Evolutionary conservation across 2,797 vertebrate species (phyloP).

Genomic region (Ptychobarbus kaznakovi): DNA sequence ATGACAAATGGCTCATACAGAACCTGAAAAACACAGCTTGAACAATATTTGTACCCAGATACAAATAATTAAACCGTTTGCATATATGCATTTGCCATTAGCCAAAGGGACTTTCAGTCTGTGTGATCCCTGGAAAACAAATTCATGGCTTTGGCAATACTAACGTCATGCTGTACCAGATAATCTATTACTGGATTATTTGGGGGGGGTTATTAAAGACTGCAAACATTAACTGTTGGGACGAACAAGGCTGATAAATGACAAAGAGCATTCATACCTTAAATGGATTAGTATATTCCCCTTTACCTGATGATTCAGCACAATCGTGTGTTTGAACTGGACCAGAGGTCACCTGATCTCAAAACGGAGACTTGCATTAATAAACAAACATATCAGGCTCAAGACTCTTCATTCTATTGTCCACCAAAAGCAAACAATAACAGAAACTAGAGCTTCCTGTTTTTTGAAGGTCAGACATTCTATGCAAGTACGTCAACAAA

Average conservation of each 20-base stretch:
- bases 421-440: slow-evolving; percentile 55
- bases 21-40: background rate
- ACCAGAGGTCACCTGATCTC: background rate
- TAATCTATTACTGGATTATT: background rate
- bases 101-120: background rate
- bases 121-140: background rate
- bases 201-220: background rate
- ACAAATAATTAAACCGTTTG: background rate
- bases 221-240: background rate
- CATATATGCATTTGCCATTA: background rate
- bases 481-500: background rate
- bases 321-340: background rate
- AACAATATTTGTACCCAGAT: background rate
- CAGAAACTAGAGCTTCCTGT: slow-evolving; percentile 17
- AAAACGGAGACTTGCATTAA: background rate
- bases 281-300: slow-evolving; percentile 1
- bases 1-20: background rate
- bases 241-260: background rate
- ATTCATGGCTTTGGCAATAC: background rate
- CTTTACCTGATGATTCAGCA: slow-evolving; percentile 7
- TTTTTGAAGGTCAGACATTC: slow-evolving; percentile 17
- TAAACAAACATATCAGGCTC: slow-evolving; percentile 16
- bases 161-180: background rate
- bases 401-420: slow-evolving; percentile 56
- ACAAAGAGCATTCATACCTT: background rate